Base-by-base conservation (phyloP, 2,797 vertebrate species). In the Cynodonichthys magdalenae region DNA sequence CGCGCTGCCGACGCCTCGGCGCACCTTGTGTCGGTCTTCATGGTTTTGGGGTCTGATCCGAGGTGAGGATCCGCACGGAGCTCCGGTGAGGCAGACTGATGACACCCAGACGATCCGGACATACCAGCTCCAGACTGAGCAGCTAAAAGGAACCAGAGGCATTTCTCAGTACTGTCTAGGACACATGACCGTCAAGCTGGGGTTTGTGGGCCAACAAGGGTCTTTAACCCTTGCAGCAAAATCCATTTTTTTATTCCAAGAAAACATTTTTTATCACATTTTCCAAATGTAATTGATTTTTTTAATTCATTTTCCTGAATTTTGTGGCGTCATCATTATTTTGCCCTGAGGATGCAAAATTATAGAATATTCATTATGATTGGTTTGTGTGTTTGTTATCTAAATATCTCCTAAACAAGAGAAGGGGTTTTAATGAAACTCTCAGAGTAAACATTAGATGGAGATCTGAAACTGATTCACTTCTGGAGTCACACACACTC, bases 81-180 rank as follows among this genome's bases (percentile, higher is more conserved):
- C 69, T 42, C 54, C 24, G 60, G 20, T 11, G 8, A 45, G 52
- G 71, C 75, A 39, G 70, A 71, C 67, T 63, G 73, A 28, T 77
- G 85, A 77, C 82, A 79, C 49, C 9, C 36, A 69, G 31, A 58
- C 82, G 67, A 79, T 71, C 69, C 85, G 69, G 27, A 74, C 86
- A 85, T 83, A 85, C 84, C 82, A 77, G 75, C 31, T 54, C 69
- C 56, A 55, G 73, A 48, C 17, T 20, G 45, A 61, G 59, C 15
- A 54, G 77, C 75, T 84, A 86, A 88, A 89, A 85, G 54, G 44
- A 71, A 81, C 15, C 74, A 71, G 67, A 77, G 78, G 81, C 82
- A 78, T 82, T 59, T 77, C 60, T 53, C 36, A 77, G 63, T 0
- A 61, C 72, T 60, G 82, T 81, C 79, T 73, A 34, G 69, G 73